Percentiles rank a stretch among this genome's conserved stretches.
Evolutionary conservation across 2,888 invertebrate genomes (phyloP).

Genomic region (Apamea anceps): DNA sequence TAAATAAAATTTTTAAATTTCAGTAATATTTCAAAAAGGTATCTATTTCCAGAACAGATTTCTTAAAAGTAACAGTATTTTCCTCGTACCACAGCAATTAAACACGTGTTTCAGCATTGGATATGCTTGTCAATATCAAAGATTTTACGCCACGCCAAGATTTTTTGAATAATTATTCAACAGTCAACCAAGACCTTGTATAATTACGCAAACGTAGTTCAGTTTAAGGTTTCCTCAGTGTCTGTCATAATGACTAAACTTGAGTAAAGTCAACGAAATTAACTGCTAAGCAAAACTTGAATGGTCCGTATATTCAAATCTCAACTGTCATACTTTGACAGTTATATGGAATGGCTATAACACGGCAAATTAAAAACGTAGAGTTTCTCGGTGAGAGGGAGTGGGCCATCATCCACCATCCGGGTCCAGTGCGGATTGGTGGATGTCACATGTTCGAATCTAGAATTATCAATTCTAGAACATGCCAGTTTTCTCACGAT

Average conservation of each 20-base stretch:
- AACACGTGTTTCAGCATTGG: not conserved
- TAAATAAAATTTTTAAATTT: not conserved
- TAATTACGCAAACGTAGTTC: not conserved
- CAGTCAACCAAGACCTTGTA: conserved; percentile 69
- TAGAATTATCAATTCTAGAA: not conserved
- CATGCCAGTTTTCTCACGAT: not conserved
- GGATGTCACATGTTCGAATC: not conserved
- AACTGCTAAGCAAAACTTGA: not conserved
- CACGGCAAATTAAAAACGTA: not conserved
- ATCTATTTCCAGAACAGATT: not conserved
- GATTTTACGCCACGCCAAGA: not conserved
- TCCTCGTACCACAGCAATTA: not conserved
- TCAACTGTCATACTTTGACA: not conserved
- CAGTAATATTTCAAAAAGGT: not conserved
- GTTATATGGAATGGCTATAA: not conserved
- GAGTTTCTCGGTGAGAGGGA: not conserved
- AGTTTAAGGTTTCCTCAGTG: not conserved
- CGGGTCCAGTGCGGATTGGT: not conserved
- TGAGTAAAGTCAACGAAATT: not conserved
- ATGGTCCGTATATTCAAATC: not conserved
- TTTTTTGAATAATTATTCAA: conserved; percentile 17
- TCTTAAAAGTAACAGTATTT: not conserved
- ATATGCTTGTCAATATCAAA: not conserved
- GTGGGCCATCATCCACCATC: not conserved
- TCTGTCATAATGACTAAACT: not conserved